Evolutionary conservation across 2,113 vertebrate species (phyloP).

Genomic region (Sorex araneus): DNA sequence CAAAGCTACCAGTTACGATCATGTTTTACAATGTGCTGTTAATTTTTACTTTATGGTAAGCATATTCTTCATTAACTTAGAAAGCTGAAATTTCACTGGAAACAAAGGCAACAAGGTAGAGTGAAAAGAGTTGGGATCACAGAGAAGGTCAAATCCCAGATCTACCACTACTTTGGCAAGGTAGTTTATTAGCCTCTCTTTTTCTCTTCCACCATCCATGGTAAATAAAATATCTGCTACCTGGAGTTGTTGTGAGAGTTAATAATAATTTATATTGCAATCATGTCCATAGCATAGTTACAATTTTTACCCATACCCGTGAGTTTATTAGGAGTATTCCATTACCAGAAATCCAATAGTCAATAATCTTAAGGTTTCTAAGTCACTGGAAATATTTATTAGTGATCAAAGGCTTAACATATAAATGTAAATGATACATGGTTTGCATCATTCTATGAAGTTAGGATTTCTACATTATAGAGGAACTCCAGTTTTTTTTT

Average conservation of each 20-base stretch:
- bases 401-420: background rate
- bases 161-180: conserved; percentile 3
- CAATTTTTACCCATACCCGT: background rate
- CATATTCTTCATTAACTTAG: conserved; percentile 43
- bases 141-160: background rate
- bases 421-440: background rate
- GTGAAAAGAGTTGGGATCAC: conserved; percentile 40
- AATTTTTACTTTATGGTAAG: conserved; percentile 55
- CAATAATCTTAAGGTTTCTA: conserved; percentile 11
- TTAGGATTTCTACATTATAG: background rate
- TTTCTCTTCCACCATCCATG: background rate
- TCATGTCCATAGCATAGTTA: background rate
- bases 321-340: conserved; percentile 36
- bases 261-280: conserved; percentile 44
- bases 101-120: background rate
- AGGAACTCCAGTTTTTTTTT: conserved; percentile 11
- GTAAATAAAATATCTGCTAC: background rate
- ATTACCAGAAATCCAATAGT: background rate
- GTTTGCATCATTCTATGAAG: conserved; percentile 6
- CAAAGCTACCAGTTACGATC: conserved; percentile 55
- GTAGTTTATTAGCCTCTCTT: background rate
- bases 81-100: conserved; percentile 48
- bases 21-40: background rate
- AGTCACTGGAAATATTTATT: no score
- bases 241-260: background rate